Percentiles rank a stretch among this genome's conserved stretches.
phyloP scores from a whole-genome alignment of 2,113 vertebrate genomes.

The Zeus faber region DNA sequence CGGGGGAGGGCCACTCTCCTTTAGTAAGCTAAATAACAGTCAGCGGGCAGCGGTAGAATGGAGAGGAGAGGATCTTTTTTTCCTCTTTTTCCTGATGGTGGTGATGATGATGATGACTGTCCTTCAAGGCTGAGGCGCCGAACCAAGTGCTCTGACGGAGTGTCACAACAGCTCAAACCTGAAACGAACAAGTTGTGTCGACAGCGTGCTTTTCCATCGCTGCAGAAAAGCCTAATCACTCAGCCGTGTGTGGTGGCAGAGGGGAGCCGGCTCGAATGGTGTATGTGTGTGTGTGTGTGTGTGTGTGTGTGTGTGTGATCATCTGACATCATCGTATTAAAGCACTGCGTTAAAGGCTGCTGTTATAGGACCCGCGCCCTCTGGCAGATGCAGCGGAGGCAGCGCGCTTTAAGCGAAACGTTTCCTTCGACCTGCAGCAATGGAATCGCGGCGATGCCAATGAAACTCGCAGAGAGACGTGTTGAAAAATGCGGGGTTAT shows the following conservation, averaged over 20 bases:
- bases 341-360: not conserved
- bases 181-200: constrained; percentile 52
- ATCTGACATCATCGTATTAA: constrained; percentile 58
- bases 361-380: not conserved
- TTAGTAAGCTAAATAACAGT: constrained; percentile 68
- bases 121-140: constrained; percentile 52
- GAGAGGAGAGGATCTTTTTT: constrained; percentile 49
- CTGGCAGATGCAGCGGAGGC: not conserved
- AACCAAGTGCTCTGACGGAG: constrained; percentile 35
- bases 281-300: too few species aligned
- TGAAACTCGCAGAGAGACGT: too few species aligned
- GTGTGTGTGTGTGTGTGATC: constrained; percentile 41
- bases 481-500: too few species aligned
- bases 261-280: constrained; percentile 39
- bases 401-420: not conserved
- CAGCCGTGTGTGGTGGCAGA: constrained; percentile 59
- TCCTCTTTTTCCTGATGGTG: too few species aligned
- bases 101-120: constrained; percentile 58
- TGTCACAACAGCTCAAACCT: constrained; percentile 38
- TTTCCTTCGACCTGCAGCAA: not conserved
- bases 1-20: constrained; percentile 56
- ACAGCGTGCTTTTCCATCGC: constrained; percentile 67
- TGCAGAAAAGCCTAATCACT: constrained; percentile 53
- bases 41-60: constrained; percentile 46
- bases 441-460: too few species aligned